These are phyloP conservation scores for Conus canariensis DNA, from an alignment of 2,888 invertebrate species.

Conservation along the genomic window DNA sequence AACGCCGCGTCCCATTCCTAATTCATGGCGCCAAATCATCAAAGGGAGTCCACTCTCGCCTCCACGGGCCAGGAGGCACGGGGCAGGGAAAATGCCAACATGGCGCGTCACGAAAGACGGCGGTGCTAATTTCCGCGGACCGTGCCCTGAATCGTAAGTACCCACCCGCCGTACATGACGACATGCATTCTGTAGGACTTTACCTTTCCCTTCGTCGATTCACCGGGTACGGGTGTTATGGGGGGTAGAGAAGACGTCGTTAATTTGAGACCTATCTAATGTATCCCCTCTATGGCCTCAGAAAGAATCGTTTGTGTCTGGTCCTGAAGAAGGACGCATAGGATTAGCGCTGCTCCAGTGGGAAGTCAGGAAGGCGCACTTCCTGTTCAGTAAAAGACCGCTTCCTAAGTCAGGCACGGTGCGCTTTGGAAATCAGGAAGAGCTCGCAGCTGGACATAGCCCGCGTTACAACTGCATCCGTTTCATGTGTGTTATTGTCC, in stretches of 20 bases:
- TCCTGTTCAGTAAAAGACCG: too few species aligned
- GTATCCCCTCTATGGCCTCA: neutral
- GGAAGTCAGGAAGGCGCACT: too few species aligned
- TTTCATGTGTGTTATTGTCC: too few species aligned
- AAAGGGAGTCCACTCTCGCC: conserved; percentile 4
- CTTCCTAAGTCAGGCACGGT: too few species aligned
- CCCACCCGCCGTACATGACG: neutral
- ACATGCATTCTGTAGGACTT: neutral
- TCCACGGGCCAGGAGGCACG: neutral
- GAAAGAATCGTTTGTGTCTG: neutral
- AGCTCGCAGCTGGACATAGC: too few species aligned
- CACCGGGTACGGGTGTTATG: neutral
- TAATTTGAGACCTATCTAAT: neutral
- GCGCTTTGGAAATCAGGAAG: too few species aligned
- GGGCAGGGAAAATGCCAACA: neutral
- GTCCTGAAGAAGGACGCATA: neutral
- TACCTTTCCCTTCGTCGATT: neutral
- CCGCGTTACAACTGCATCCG: too few species aligned
- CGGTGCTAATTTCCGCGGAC: conserved; percentile 2
- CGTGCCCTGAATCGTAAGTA: neutral
- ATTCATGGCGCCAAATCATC: conserved; percentile 27
- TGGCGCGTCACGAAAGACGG: conserved; percentile 12
- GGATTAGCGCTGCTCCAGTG: too few species aligned
- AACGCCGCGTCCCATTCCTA: neutral
- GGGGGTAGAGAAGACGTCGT: neutral